Conservation (phyloP, 2,113 vertebrate species). For the Promerops cafer region DNA sequence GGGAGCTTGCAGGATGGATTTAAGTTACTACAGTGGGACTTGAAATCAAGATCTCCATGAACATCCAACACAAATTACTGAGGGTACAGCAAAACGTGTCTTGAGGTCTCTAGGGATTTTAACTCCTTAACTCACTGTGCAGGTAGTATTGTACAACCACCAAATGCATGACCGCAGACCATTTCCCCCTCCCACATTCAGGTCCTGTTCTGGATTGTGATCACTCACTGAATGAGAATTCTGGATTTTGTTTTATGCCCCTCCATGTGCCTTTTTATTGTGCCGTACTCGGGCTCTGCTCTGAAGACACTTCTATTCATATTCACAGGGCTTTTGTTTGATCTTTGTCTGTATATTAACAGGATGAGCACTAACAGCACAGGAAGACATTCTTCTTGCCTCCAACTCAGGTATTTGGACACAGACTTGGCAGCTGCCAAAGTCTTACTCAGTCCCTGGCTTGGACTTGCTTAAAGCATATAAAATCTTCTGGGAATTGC, state of each 20-base stretch:
- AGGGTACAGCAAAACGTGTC: fast-evolving
- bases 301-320: background rate
- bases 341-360: background rate
- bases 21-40: background rate
- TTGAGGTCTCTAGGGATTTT: background rate
- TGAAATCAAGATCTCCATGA: background rate
- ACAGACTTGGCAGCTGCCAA: background rate
- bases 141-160: background rate
- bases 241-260: background rate
- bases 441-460: background rate
- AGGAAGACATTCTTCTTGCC: background rate
- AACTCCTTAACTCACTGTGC: background rate
- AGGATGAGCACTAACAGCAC: background rate
- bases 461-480: background rate
- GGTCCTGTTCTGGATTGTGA: background rate
- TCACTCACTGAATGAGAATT: background rate
- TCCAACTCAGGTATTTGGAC: background rate
- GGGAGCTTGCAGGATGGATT: background rate
- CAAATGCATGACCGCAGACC: background rate
- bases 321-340: background rate
- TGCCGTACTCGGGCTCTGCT: background rate
- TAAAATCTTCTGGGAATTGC: background rate
- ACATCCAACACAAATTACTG: background rate
- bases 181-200: background rate
- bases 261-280: background rate